Evolutionary conservation across 1,140 invertebrate genomes (phyloP), one percentile per base, ranked within the genome.

Genomic region (Orussus abietinus): DNA sequence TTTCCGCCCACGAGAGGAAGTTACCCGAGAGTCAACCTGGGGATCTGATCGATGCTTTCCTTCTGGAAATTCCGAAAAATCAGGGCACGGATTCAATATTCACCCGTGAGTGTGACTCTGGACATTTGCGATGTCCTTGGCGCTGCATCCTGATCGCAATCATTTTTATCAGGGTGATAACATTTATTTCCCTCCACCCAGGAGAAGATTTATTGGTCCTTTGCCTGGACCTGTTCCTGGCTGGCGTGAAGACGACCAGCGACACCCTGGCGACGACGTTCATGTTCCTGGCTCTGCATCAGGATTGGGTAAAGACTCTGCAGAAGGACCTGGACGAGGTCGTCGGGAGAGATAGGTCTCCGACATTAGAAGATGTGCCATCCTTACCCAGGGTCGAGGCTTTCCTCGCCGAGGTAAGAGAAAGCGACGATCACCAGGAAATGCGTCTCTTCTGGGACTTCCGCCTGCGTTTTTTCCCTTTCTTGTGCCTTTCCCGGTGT

Each of bases 31-130:
- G 75, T 20, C 60, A 75, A 28, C 77, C 80, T 3, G 66, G 77
- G 47, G 82, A 88, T 63, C 77, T 88, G 22, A 85, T 88, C 30
- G 84, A 88, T 48, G 74, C 79, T 6, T 85, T 81, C 58, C 64
- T 88, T 9, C 66, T 77, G 41, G 78, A 84, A 61, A 76, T 80
- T 0, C 3, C 1, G 35, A 44, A 17, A 3, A 21, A 3, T 1
- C 22, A 5, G 4, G 0, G 0, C 11, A 48, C 4, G n/a, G 34
- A 55, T 11, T 40, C 44, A 0, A 55, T 55, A 12, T 69, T 64
- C 21, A 59, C 68, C 36, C 48, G 67, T 70, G 20, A 55, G 64
- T 52, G 19, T 13, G 19, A n/a, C 17, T 38, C 6, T n/a, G n/a
- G n/a, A n/a, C n/a, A n/a, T n/a, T n/a, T n/a, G n/a, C n/a, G n/a